phyloP scores from a whole-genome alignment of 2,888 invertebrate genomes.

The Cephonodes hylas region DNA sequence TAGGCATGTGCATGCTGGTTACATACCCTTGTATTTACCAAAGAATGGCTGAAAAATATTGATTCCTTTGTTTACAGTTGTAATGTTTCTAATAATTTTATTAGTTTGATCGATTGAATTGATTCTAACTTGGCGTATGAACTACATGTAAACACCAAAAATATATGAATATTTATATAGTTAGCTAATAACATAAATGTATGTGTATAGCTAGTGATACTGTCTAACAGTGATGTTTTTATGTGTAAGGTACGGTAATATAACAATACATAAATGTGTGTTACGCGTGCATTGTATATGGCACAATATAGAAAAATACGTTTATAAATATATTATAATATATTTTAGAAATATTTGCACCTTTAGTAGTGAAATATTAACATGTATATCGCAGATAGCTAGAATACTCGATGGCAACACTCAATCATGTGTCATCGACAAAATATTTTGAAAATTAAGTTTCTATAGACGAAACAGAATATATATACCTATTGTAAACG shows the following conservation, averaged over 20 bases:
- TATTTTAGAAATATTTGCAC: conserved; percentile 82
- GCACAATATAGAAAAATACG: conserved; percentile 72
- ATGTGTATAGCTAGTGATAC: conserved; percentile 74
- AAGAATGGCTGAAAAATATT: too few species aligned
- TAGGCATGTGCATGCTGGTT: too few species aligned
- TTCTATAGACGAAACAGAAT: conserved; percentile 57
- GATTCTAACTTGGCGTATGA: conserved; percentile 63
- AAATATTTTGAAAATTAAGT: conserved; percentile 52
- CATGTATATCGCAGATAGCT: conserved; percentile 77
- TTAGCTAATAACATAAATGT: conserved; percentile 64
- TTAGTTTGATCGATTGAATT: background rate
- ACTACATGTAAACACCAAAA: conserved; percentile 70
- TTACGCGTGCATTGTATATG: conserved; percentile 77
- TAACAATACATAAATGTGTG: conserved; percentile 60
- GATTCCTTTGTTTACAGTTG: too few species aligned
- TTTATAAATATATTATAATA: conserved; percentile 73
- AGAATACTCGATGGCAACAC: conserved; percentile 50
- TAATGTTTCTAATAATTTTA: background rate
- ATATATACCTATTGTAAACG: conserved; percentile 52
- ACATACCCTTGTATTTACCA: too few species aligned
- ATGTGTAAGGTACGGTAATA: conserved; percentile 65
- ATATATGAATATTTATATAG: conserved; percentile 53
- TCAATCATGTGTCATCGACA: conserved; percentile 32
- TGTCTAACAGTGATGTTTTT: conserved; percentile 77
- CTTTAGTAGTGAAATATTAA: conserved; percentile 75